Conservation (phyloP, 1,140 invertebrate species). For the Drosophila carrolli region DNA sequence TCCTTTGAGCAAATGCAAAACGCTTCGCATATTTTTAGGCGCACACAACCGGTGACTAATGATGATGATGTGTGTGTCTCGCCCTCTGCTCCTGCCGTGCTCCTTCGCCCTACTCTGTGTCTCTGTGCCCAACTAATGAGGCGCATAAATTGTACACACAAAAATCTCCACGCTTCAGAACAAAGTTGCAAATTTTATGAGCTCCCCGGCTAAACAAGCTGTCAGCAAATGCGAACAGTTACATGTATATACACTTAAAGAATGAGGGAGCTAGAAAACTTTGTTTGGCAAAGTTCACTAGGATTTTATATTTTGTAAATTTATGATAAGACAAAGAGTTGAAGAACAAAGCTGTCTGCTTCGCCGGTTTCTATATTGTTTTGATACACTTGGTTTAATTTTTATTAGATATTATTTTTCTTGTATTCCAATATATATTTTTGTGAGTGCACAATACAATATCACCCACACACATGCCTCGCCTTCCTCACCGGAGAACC, state of each 20-base stretch:
- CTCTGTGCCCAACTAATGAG: slow-evolving; percentile 77
- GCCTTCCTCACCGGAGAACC: slow-evolving; percentile 10
- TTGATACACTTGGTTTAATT: background rate
- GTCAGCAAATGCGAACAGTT: slow-evolving; percentile 37
- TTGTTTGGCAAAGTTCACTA: background rate
- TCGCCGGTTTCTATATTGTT: too few species aligned
- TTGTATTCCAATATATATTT: background rate
- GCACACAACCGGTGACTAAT: slow-evolving; percentile 78
- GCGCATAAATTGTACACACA: slow-evolving; percentile 81
- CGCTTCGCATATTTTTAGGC: slow-evolving; percentile 81
- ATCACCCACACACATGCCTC: slow-evolving; percentile 4
- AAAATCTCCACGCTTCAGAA: slow-evolving; percentile 47
- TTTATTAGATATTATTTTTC: background rate
- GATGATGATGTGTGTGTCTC: slow-evolving; percentile 63
- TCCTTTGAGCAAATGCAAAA: slow-evolving; percentile 58
- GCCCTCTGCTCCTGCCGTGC: slow-evolving; percentile 1
- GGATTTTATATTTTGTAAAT: too few species aligned
- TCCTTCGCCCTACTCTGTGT: slow-evolving; percentile 1
- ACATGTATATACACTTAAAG: slow-evolving; percentile 6
- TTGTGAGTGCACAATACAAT: slow-evolving; percentile 2
- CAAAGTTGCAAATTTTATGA: slow-evolving; percentile 79
- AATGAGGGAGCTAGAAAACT: background rate
- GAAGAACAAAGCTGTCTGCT: too few species aligned
- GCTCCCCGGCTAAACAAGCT: slow-evolving; percentile 62
- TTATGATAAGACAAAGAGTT: too few species aligned